phyloP scores from a whole-genome alignment of 1,140 invertebrate species.

The Belonocnema kinseyi region DNA sequence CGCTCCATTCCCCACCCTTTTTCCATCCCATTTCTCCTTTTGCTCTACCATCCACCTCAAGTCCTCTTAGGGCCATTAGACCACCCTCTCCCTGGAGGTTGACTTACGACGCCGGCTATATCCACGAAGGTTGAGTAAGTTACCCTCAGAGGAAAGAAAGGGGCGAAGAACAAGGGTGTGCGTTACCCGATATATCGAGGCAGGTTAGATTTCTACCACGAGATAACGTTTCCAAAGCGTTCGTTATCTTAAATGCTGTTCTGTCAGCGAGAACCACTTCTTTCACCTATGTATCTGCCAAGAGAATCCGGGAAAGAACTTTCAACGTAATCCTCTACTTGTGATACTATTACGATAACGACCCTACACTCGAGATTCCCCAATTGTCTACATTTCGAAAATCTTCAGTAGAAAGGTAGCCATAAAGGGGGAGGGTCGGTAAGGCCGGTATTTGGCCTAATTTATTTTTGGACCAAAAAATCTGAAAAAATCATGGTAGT shows the following conservation, averaged over 20 bases:
- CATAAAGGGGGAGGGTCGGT: too few species aligned
- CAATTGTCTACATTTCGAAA: neutral
- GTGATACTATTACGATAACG: slow-evolving; percentile 25
- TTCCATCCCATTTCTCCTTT: slow-evolving; percentile 32
- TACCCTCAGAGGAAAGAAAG: slow-evolving; percentile 32
- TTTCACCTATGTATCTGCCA: slow-evolving; percentile 29
- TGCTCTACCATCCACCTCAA: neutral
- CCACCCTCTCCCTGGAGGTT: slow-evolving; percentile 34
- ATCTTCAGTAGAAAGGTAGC: neutral
- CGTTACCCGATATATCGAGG: slow-evolving; percentile 30
- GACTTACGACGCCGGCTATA: slow-evolving; percentile 43
- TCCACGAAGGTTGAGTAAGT: slow-evolving; percentile 31
- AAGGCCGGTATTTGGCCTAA: too few species aligned
- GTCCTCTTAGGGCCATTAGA: slow-evolving; percentile 40
- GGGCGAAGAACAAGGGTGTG: slow-evolving; percentile 32
- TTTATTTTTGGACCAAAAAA: too few species aligned
- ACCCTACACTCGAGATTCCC: neutral
- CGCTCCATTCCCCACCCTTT: neutral
- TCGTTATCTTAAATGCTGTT: slow-evolving; percentile 46
- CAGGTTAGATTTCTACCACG: slow-evolving; percentile 36
- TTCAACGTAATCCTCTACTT: slow-evolving; percentile 26
- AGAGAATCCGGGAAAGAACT: slow-evolving; percentile 20
- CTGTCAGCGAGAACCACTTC: slow-evolving; percentile 40
- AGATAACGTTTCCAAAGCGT: slow-evolving; percentile 40
- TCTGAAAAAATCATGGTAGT: too few species aligned